These are phyloP conservation scores for Sturmia bella DNA, from an alignment of 2,888 invertebrate species.

Conservation along the genomic window DNA sequence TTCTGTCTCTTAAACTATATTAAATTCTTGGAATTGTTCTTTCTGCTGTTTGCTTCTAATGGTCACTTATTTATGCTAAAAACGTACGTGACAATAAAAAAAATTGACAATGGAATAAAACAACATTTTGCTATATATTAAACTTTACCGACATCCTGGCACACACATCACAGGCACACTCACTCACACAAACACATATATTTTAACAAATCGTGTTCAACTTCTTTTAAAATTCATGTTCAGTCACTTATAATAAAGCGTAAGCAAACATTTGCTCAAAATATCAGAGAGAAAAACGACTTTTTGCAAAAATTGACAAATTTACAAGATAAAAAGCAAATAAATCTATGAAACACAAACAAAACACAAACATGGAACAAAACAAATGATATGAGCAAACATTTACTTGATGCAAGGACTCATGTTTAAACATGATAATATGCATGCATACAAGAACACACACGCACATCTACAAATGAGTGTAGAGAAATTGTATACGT, in stretches of 20 bases:
- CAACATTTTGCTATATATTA: constrained; percentile 22
- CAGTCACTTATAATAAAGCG: constrained; percentile 25
- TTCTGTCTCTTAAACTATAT: no score
- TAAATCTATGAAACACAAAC: constrained; percentile 50
- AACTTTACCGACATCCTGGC: no score
- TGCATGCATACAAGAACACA: background rate
- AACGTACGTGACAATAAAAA: constrained; percentile 64
- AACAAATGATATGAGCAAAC: constrained; percentile 10
- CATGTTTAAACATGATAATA: background rate
- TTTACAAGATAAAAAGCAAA: constrained; percentile 62
- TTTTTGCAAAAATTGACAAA: constrained; percentile 62
- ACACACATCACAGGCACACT: background rate
- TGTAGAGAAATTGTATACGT: no score
- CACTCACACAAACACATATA: background rate
- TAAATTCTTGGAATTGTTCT: background rate
- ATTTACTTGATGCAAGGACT: background rate
- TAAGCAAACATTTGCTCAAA: constrained; percentile 31
- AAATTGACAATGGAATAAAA: constrained; percentile 56
- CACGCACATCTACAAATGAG: background rate
- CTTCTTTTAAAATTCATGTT: constrained; percentile 7
- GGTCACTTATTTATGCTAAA: constrained; percentile 61
- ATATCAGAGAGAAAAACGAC: background rate
- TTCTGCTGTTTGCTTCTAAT: constrained; percentile 39
- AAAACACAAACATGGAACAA: constrained; percentile 21
- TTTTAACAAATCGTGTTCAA: no score